A percentile compares a stretch with the other conserved stretches of the same genome.
Conservation (phyloP, 2,113 vertebrate genomes). For the Cavia porcellus region DNA sequence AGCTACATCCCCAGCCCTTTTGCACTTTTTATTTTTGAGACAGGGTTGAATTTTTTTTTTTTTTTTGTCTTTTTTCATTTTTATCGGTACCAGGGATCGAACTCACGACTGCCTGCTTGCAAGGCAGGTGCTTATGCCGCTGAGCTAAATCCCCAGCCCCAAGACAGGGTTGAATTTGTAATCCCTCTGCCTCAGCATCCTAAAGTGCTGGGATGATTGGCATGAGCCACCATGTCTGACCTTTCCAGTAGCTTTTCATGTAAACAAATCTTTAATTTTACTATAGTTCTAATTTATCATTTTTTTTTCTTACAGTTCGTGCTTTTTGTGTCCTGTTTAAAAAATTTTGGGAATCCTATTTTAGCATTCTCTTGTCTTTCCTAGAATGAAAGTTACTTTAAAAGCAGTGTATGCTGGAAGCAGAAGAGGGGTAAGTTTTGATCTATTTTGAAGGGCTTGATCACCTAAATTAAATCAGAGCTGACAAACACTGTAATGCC, state of each 20-base stretch:
- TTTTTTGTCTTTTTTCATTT: too few relatives aligned
- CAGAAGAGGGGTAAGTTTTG: not conserved
- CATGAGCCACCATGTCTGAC: not conserved
- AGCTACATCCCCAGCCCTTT: not conserved
- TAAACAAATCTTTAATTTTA: slow-evolving; percentile 26
- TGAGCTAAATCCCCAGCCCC: not conserved
- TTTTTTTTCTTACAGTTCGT: not conserved
- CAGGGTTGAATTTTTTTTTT: not conserved
- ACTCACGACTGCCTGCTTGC: too few relatives aligned
- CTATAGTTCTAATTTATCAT: not conserved
- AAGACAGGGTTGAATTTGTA: not conserved
- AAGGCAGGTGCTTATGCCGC: too few relatives aligned
- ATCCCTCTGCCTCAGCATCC: not conserved
- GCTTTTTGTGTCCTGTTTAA: not conserved
- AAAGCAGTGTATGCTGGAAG: not conserved
- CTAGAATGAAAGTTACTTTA: not conserved
- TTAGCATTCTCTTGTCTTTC: slow-evolving; percentile 43
- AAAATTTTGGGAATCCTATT: not conserved
- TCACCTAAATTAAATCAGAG: slow-evolving; percentile 61
- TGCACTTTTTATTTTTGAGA: not conserved
- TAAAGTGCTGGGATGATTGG: not conserved
- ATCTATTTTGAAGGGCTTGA: slow-evolving; percentile 56
- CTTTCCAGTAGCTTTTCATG: not conserved
- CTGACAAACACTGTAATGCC: slow-evolving; percentile 34
- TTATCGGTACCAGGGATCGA: too few relatives aligned